phyloP scores from a whole-genome alignment of 2,113 vertebrate genomes.

The Paraplagusia blochii region DNA sequence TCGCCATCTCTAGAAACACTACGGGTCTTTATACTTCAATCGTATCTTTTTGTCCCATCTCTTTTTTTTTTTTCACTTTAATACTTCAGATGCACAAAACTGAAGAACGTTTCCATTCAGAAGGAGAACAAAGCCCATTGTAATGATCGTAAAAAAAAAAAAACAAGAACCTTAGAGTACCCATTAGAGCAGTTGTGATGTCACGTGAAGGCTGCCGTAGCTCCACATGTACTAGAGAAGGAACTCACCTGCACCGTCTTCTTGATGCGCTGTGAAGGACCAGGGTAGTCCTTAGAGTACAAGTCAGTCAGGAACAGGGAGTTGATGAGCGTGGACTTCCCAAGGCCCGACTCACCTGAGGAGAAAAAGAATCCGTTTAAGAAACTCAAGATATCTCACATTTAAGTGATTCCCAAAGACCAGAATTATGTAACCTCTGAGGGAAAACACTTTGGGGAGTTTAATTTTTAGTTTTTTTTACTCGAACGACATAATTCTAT shows the following conservation, averaged over 20 bases:
- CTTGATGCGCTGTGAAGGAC: conserved; percentile 77
- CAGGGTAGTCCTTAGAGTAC: conserved; percentile 79
- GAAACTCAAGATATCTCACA: no score
- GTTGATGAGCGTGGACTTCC: conserved; percentile 81
- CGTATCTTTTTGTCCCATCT: not conserved
- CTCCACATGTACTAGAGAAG: not conserved
- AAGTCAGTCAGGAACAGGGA: conserved; percentile 80
- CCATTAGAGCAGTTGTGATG: not conserved
- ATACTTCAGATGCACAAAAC: not conserved
- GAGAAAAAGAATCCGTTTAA: conserved; percentile 13
- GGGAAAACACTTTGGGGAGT: no score
- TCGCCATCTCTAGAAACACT: not conserved
- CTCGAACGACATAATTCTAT: no score
- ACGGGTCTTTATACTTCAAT: not conserved
- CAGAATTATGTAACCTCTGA: no score
- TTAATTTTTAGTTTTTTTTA: no score
- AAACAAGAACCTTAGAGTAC: no score
- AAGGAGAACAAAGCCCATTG: no score
- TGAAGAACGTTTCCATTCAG: no score
- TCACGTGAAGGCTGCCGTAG: not conserved
- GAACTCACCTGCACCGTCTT: conserved; percentile 78
- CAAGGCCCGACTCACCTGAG: conserved; percentile 79
- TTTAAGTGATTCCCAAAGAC: no score
- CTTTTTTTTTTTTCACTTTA: not conserved
- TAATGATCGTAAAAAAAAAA: no score